Conservation (phyloP, 2,797 vertebrate species). For the Linurgus olivaceus region DNA sequence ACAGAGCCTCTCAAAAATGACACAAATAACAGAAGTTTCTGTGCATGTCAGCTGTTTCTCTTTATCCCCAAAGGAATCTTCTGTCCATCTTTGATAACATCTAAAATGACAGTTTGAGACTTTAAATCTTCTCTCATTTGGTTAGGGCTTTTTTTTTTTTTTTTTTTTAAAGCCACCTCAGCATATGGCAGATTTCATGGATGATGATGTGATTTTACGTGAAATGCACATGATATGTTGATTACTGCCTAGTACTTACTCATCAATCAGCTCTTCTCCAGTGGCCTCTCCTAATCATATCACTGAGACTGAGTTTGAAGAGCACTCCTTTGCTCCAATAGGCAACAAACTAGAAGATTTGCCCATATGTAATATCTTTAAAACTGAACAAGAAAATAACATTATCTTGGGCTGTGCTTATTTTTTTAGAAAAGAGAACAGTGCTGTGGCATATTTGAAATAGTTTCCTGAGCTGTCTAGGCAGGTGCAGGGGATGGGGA, state of each 20-base stretch:
- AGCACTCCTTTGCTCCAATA: not conserved
- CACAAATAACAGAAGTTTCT: not conserved
- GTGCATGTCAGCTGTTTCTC: not conserved
- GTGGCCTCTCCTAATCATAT: not conserved
- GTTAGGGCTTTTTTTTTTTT: fast-evolving
- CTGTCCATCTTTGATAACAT: not conserved
- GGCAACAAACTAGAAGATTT: not conserved
- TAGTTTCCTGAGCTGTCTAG: not conserved
- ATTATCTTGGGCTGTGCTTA: not conserved
- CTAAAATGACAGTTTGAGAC: not conserved
- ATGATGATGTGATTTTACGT: not conserved
- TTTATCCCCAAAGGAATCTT: not conserved
- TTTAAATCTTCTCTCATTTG: not conserved
- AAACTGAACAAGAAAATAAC: not conserved
- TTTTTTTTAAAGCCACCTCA: not conserved
- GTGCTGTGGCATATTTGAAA: not conserved
- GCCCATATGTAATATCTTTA: not conserved
- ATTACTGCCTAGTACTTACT: not conserved
- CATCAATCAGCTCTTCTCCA: not conserved
- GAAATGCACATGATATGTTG: not conserved
- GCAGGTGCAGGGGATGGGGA: not conserved
- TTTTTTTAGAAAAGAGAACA: not conserved
- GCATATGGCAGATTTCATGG: not conserved
- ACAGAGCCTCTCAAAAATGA: not conserved
- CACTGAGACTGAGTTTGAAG: not conserved